Conservation (phyloP, 2,888 invertebrate genomes). For the Encarsia formosa region DNA sequence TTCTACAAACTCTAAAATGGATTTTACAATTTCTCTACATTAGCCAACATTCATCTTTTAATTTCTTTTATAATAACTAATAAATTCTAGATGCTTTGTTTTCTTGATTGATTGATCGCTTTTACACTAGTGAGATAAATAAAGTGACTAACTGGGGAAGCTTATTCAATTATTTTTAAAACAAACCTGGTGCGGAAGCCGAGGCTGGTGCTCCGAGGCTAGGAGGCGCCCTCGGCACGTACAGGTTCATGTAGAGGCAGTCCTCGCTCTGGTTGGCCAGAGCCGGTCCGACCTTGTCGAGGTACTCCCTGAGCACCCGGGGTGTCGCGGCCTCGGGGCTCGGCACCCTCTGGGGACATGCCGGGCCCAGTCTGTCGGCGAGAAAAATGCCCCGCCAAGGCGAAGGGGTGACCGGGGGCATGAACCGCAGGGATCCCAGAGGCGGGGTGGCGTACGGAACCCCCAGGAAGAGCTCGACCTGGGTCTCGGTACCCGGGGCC, state of each 20-base stretch:
- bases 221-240: conserved; percentile 67
- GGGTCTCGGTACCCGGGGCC: conserved; percentile 72
- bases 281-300: conserved; percentile 77
- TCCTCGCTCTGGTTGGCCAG: conserved; percentile 94
- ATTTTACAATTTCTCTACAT: too few species aligned
- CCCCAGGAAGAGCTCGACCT: conserved; percentile 88
- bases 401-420: conserved; percentile 91
- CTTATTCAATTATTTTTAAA: too few species aligned
- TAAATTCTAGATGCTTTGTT: too few species aligned
- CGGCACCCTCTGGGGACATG: conserved; percentile 80
- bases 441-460: conserved; percentile 93
- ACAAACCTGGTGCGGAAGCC: neutral
- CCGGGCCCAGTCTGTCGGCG: conserved; percentile 78
- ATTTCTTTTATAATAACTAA: too few species aligned
- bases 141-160: too few species aligned
- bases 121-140: too few species aligned
- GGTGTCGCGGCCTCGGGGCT: conserved; percentile 52
- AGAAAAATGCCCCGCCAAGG: conserved; percentile 72
- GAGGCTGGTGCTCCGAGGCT: neutral
- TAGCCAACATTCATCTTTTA: too few species aligned
- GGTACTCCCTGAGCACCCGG: conserved; percentile 75
- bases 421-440: conserved; percentile 84
- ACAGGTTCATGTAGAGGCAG: conserved; percentile 95
- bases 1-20: too few species aligned
- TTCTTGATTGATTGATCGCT: too few species aligned